Evolutionary conservation across 1,140 invertebrate genomes (phyloP), one percentile per base, ranked within the genome.

Genomic region (Akabosia matsudoensis): DNA sequence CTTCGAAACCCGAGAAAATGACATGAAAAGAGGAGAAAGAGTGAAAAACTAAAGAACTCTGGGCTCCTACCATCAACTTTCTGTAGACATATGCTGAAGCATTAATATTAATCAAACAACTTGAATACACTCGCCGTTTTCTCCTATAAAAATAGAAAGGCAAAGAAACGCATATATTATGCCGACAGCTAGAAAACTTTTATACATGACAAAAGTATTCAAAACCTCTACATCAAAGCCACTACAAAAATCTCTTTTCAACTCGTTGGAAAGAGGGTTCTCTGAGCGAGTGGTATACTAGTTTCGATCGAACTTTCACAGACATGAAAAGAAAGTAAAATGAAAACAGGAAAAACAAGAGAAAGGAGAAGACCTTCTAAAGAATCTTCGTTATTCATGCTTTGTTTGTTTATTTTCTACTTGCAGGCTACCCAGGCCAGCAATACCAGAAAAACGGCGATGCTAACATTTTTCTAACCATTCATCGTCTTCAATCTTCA

Each of bases 1-100:
- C n/a, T n/a, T 61, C 14, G 1, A 22, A 10, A 28, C 31, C 26
- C 61, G 26, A n/a, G 28, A 30, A 67, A 30, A 67, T 67, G 61
- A 67, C n/a, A 30, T 67, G 61, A 67, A 67, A 67, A 67, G 61
- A 31, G 28, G 61, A 67, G 61, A 67, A 67, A 67, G 61, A 67
- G 28, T 67, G 31, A 67, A 67, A 30, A 67, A 67, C 26, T 24
- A 67, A 67, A 67, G 61, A 67, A 67, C 61, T 67, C 24, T 13
- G 22, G 30, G 28, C 31, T 67, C 31, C 61, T 67, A 24, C 7
- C 13, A 67, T 2, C 24, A 22, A 56, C 13, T 56, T 56, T n/a
- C 54, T 45, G 37, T 45, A 56, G 54, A 56, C 54, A 56, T 56
- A 56, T 56, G 54, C 22, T 22, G 14, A 22, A 56, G 54, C 54